Percentiles rank a stretch among this genome's conserved stretches.
These are phyloP conservation scores for Phocoena phocoena DNA, from an alignment of 2,113 vertebrate genomes.

Conservation along the genomic window DNA sequence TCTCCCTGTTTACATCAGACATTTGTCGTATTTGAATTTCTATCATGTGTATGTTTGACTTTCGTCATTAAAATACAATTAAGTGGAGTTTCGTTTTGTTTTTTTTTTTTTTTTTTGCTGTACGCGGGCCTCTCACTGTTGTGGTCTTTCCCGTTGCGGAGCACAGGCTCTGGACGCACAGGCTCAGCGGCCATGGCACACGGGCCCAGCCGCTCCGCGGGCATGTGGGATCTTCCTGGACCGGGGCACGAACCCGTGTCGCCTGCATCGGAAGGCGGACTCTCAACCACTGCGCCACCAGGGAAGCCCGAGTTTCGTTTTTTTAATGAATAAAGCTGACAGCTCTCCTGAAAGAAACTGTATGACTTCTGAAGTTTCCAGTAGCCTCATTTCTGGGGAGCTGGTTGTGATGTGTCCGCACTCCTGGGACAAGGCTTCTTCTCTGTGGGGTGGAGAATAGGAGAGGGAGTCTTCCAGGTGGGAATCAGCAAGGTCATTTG, in stretches of 20 bases:
- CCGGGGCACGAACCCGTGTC: too few species aligned
- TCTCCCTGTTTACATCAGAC: neutral
- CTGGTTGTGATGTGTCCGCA: accelerated
- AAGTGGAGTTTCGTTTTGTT: neutral
- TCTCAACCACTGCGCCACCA: too few species aligned
- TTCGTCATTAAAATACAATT: neutral
- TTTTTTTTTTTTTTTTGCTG: too few species aligned
- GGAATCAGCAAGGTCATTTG: accelerated
- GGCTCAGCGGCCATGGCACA: too few species aligned
- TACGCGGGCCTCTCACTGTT: too few species aligned
- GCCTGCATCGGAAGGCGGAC: too few species aligned
- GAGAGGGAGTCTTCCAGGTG: neutral
- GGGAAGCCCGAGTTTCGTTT: neutral
- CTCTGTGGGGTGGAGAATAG: neutral
- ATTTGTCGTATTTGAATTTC: neutral
- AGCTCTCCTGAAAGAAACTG: neutral
- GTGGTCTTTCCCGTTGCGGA: too few species aligned
- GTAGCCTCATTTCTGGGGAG: neutral
- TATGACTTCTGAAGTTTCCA: neutral
- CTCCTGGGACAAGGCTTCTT: neutral
- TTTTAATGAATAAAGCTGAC: neutral
- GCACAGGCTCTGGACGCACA: too few species aligned
- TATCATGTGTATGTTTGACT: neutral
- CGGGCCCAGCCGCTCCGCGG: too few species aligned
- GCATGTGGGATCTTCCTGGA: too few species aligned